Base-by-base conservation (phyloP, 2,113 vertebrate species). In the Porphyrio hochstetteri region DNA sequence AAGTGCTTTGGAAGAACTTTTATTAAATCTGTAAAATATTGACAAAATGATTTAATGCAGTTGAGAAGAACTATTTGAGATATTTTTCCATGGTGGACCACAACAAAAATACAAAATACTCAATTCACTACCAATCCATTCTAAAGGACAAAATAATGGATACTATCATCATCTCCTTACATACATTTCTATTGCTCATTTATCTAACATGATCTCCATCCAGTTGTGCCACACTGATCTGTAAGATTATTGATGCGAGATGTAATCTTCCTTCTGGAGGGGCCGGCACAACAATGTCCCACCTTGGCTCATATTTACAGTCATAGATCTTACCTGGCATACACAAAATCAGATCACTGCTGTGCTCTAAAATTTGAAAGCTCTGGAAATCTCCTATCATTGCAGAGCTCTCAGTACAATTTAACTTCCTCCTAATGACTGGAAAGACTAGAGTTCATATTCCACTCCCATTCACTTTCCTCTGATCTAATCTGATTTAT, bases 1-100 rank as follows among this genome's bases (percentile, higher is more conserved):
- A 97, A 77, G 93, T 89, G 48, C 76, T 96, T 96, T 95, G 87
- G 77, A 96, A 96, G 82, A 92, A 46, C 70, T 94, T 96, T 97
- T 96, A 96, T 96, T 97, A 96, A 96, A 95, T 96, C 86, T 94
- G 91, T 95, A 96, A 88, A 92, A 95, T 91, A 97, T 93, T 96
- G 96, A 97, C 77, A 96, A 97, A 98, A 92, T 93, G 61, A 97
- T 97, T 98, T 95, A 97, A 97, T 72, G 88, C 79, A 94, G 84
- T 82, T 84, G 80, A 96, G 92, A 94, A 95, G 67, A 95, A 92
- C 79, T 96, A 83, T 57, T 91, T 86, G n/a, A 96, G 85, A n/a
- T 85, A 85, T 92, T 96, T 46, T 96, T 88, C 96, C 90, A 63
- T 33, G 56, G 70, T 93, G 82, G 82, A 80, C 40, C 77, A 93